Base-by-base conservation (phyloP, 2,888 invertebrate genomes). In the Apamea anceps region DNA sequence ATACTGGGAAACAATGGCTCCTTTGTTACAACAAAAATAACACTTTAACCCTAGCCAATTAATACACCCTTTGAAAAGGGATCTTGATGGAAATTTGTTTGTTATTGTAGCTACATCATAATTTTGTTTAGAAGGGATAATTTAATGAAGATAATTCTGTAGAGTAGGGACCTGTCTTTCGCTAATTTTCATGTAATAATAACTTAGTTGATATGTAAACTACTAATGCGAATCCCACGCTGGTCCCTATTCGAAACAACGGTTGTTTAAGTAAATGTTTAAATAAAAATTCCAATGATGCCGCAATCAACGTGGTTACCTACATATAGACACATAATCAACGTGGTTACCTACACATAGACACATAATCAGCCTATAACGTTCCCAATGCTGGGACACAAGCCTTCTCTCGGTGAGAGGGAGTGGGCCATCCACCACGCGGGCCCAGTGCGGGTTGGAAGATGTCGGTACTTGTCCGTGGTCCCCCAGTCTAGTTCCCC, bases 11-110 rank as follows among this genome's bases (percentile, higher is more conserved):
- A 88, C 85, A 89, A 87, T 84, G 25, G 82, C 67, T 74, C 74
- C 80, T 85, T 85, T 88, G 85, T 81, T 81, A 54, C 62, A 75
- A 79, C 75, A 84, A 76, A 84, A 83, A 87, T 84, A 85, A 82
- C 73, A 82, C 77, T 80, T 77, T 84, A 73, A 76, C 60, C 66
- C 63, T 54, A 48, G 68, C 71, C 73, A 80, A 84, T 80, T 80
- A 81, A 80, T 68, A 75, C 32, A 78, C 70, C 79, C 79, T 82
- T 82, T 77, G 75, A 65, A 78, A 75, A 79, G 72, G 63, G 54
- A 66, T 65, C 84, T 70, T 76, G 42, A 57, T 71, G 72, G 63
- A 73, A 80, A 80, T 67, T 77, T 74, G 28, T 48, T 28, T 60
- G 37, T 37, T 71, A 21, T 70, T 48, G n/a, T 62, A 71, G 62